These are phyloP conservation scores for Perdita meconis DNA, from an alignment of 2,888 invertebrate species.

Conservation along the genomic window DNA sequence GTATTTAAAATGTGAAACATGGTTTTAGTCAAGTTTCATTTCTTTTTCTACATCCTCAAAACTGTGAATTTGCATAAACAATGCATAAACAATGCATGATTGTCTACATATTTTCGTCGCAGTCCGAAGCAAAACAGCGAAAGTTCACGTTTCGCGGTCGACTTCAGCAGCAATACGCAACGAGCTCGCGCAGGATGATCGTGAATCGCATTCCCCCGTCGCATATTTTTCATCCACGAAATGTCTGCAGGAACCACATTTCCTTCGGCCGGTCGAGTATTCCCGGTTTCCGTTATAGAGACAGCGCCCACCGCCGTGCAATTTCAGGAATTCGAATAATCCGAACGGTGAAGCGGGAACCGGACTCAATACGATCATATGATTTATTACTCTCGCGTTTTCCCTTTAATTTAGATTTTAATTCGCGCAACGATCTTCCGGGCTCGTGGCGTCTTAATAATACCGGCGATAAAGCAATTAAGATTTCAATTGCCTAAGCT, in stretches of 20 bases:
- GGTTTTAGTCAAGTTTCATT: too few relatives aligned
- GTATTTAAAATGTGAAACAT: too few relatives aligned
- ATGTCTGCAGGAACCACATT: neutral
- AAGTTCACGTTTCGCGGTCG: too few relatives aligned
- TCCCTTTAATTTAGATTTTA: constrained; percentile 36
- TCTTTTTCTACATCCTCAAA: too few relatives aligned
- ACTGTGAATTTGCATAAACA: too few relatives aligned
- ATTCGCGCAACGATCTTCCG: constrained; percentile 4
- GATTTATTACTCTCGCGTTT: constrained; percentile 29
- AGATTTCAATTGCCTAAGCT: constrained; percentile 13
- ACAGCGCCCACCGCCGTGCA: constrained; percentile 15
- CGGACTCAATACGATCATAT: constrained; percentile 2
- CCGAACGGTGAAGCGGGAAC: constrained; percentile 7
- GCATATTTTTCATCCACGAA: constrained; percentile 10
- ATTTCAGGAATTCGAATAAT: constrained; percentile 46
- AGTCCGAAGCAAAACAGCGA: too few relatives aligned
- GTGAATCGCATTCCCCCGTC: neutral
- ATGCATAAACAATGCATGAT: too few relatives aligned
- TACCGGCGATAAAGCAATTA: constrained; percentile 17
- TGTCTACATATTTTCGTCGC: too few relatives aligned
- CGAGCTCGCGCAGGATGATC: neutral
- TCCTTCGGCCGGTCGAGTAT: constrained; percentile 12
- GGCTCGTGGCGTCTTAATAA: constrained; percentile 4
- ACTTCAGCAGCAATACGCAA: neutral
- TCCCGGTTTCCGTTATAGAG: constrained; percentile 18